A percentile compares a stretch with the other conserved stretches of the same genome.
Conservation (phyloP, 1,140 invertebrate species). For the Centruroides vittatus region DNA sequence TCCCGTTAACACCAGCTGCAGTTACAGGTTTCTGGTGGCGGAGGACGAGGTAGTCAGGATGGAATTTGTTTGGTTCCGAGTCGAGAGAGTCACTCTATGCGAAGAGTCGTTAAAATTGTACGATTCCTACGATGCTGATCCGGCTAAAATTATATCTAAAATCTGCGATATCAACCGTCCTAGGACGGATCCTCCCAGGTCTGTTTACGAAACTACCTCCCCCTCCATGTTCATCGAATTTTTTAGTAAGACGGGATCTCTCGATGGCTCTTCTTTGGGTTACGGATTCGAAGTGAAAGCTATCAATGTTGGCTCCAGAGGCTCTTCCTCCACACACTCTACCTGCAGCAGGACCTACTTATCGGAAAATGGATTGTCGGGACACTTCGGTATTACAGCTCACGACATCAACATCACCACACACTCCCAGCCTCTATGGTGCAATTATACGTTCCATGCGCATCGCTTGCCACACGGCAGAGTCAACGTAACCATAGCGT, state of each 20-base stretch:
- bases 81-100: conserved; percentile 19
- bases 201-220: conserved; percentile 14
- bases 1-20: conserved; percentile 19
- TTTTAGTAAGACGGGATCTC: conserved; percentile 16
- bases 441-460: conserved; percentile 20
- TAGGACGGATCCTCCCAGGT: conserved; percentile 8
- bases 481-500: conserved; percentile 11
- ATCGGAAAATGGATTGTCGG: conserved; percentile 3
- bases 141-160: conserved; percentile 17
- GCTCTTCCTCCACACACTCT: background rate
- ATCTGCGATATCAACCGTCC: conserved; percentile 19
- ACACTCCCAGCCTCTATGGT: background rate
- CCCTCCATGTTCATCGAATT: conserved; percentile 18
- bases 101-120: conserved; percentile 17
- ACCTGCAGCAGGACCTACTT: conserved; percentile 5
- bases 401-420: background rate
- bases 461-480: conserved; percentile 12
- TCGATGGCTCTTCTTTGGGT: conserved; percentile 19
- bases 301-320: background rate
- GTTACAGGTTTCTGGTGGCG: conserved; percentile 16
- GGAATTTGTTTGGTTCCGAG: conserved; percentile 18
- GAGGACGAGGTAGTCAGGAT: conserved; percentile 15
- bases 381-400: background rate
- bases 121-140: conserved; percentile 14
- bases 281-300: conserved; percentile 18